Base-by-base conservation (phyloP, 2,888 invertebrate species). In the Cantharis rufa region DNA sequence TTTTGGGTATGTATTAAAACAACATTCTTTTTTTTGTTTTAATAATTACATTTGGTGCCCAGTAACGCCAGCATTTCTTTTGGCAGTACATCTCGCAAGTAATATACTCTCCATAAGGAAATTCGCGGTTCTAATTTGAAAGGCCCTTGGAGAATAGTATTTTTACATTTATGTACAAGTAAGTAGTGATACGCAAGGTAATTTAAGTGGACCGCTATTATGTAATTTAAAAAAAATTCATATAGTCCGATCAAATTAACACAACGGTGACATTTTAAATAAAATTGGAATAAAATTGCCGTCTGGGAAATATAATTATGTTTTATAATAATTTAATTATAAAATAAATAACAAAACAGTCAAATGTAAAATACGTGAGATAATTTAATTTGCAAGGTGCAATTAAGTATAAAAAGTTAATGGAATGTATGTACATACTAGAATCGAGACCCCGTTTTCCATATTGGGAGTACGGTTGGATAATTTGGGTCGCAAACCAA, bases 401-500 rank as follows among this genome's bases (percentile, higher is more conserved):
- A 16, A 64, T 18, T 64, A 64, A 16, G 10, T 5, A n/a, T n/a
- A 48, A 48, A 48, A 71, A 71, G 63, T 16, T 18, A 63, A 63
- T 71, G 71, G 71, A 71, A 71, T 71, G 62, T 28, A 15, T 62
- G 28, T 71, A 70, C 15, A 48, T 48, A 48, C 48, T 48, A 48
- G 48, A 48, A 48, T n/a, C n/a, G 27, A 61, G 62, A 62, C 16
- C 63, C 15, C 13, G 32, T 62, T 71, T 13, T 21, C 72, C 72
- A 68, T 72, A 72, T 72, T 72, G 18, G 64, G 64, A 18, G 18
- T 66, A 66, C 64, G 18, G 24, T 21, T 66, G n/a, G 61, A 63
- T 62, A 69, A 70, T 74, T 74, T 74, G 28, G 74, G 74, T 70
- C 69, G 63, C 70, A 69, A 69, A 70, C 74, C 70, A 70, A 74